These are phyloP conservation scores for Monopterus albus DNA, from an alignment of 2,113 vertebrate genomes.

Conservation along the genomic window DNA sequence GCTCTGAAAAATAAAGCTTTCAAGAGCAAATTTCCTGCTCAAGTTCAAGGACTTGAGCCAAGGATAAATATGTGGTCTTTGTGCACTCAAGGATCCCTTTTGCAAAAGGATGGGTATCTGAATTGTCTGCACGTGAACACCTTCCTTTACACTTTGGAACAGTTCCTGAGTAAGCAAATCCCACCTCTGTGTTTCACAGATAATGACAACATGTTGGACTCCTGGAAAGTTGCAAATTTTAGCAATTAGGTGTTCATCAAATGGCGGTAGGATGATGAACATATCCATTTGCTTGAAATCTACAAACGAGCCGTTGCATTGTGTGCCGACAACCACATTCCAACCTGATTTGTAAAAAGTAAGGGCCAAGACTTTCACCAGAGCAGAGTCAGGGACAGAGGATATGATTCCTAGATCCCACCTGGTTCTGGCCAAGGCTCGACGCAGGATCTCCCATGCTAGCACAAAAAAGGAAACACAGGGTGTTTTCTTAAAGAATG, in stretches of 20 bases:
- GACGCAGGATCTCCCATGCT: conserved; percentile 84
- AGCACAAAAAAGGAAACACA: conserved; percentile 87
- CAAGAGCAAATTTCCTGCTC: conserved; percentile 57
- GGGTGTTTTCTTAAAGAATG: conserved; percentile 80
- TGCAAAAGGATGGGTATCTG: conserved; percentile 77
- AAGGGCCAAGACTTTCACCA: conserved; percentile 80
- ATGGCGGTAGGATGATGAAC: conserved; percentile 83
- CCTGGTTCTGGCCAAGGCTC: conserved; percentile 76
- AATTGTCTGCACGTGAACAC: conserved; percentile 74
- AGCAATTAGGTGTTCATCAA: conserved; percentile 62
- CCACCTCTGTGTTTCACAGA: conserved; percentile 74
- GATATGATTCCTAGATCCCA: conserved; percentile 81
- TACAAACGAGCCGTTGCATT: conserved; percentile 52
- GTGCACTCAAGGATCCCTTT: conserved; percentile 78
- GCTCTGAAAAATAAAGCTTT: conserved; percentile 65
- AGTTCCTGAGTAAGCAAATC: conserved; percentile 48
- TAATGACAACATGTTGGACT: conserved; percentile 78
- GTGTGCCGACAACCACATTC: conserved; percentile 70
- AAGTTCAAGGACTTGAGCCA: conserved; percentile 84
- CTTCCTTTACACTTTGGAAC: conserved; percentile 66
- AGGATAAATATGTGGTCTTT: conserved; percentile 64
- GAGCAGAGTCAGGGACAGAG: conserved; percentile 77
- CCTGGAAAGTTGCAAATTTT: conserved; percentile 62
- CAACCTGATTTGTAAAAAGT: conserved; percentile 82
- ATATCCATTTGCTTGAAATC: conserved; percentile 68